Conservation (phyloP, 2,113 vertebrate genomes). For the Oenanthe oenanthe region DNA sequence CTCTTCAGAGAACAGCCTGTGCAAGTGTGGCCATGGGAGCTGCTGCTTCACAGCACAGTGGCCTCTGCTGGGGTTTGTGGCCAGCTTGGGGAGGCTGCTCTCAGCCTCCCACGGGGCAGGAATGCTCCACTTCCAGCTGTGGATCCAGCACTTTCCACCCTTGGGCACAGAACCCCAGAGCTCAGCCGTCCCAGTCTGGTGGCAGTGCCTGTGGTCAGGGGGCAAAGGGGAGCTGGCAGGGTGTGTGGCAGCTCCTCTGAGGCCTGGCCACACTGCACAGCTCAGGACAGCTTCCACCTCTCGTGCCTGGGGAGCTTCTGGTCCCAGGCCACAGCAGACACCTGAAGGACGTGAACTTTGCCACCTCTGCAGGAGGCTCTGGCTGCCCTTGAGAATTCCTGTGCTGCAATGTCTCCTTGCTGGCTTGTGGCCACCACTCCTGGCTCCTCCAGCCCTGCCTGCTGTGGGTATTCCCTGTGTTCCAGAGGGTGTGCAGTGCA, state of each 20-base stretch:
- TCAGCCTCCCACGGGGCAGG: background rate
- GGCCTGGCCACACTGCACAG: background rate
- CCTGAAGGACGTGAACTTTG: background rate
- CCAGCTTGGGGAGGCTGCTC: background rate
- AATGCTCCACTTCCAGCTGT: background rate
- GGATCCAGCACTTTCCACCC: background rate
- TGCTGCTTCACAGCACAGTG: background rate
- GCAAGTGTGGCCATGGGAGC: background rate
- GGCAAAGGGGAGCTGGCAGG: background rate
- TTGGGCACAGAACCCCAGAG: background rate
- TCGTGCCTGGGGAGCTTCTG: fast-evolving
- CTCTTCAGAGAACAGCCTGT: background rate
- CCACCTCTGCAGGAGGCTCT: background rate
- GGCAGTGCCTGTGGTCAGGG: background rate
- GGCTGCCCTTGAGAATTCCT: background rate
- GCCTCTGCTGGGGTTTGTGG: background rate
- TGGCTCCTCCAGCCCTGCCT: background rate
- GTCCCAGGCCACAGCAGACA: background rate
- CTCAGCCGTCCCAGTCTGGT: background rate
- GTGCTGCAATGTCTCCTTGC: fast-evolving
- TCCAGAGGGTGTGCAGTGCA: background rate
- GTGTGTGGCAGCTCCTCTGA: background rate
- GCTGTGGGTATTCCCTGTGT: background rate
- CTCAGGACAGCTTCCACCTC: background rate
- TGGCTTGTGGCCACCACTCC: background rate